These are phyloP conservation scores for Psammodynastes pulverulentus DNA, from an alignment of 2,113 vertebrate genomes.

Conservation along the genomic window DNA sequence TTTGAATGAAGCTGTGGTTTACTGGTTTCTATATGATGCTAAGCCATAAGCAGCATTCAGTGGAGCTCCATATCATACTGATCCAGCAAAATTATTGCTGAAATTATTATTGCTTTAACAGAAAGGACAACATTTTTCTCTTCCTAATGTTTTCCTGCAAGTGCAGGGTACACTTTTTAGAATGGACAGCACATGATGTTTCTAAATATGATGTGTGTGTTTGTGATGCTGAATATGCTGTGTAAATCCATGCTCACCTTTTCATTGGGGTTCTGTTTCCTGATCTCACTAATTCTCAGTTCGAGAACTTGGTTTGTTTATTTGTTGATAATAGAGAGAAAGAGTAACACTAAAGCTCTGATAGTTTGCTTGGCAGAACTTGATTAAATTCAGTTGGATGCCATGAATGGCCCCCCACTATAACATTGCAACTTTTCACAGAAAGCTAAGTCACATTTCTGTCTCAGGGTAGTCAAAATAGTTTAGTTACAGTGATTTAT, in stretches of 20 bases:
- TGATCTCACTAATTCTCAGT: not conserved
- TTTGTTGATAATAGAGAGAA: not conserved
- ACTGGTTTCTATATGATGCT: not conserved
- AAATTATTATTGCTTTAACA: not conserved
- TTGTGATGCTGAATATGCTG: not conserved
- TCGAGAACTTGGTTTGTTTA: not conserved
- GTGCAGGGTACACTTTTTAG: not conserved
- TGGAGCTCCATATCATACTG: not conserved
- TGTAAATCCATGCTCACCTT: not conserved
- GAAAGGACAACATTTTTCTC: not conserved
- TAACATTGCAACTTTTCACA: conserved; percentile 12
- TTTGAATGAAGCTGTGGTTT: not conserved
- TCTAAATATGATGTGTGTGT: not conserved
- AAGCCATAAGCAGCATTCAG: not conserved
- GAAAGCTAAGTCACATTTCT: not conserved
- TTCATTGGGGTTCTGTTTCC: not conserved
- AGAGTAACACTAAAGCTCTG: not conserved
- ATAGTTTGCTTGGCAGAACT: not conserved
- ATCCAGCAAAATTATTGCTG: not conserved
- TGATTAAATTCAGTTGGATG: not conserved
- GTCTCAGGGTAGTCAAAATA: conserved; percentile 29
- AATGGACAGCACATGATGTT: not conserved
- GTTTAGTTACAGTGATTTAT: not conserved
- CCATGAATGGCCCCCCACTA: not conserved
- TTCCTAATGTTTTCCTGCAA: not conserved